Conservation (phyloP, 2,888 invertebrate genomes). For the Aporophyla lueneburgensis region DNA sequence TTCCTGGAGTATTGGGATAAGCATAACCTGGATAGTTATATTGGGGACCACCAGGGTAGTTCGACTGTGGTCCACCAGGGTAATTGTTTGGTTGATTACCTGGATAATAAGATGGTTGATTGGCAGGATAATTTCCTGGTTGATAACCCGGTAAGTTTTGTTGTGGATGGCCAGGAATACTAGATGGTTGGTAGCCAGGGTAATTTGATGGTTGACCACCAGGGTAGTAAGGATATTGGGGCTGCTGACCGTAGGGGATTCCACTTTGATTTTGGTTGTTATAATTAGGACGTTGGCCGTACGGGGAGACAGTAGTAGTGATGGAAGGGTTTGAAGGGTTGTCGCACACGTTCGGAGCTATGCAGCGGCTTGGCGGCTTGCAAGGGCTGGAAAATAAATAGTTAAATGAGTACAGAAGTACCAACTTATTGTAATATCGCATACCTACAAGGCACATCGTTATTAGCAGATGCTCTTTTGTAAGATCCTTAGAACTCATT, state of each 20-base stretch:
- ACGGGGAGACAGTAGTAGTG: constrained; percentile 39
- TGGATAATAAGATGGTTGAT: constrained; percentile 15
- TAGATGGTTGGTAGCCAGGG: constrained; percentile 34
- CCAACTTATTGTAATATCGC: background rate
- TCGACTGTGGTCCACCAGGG: constrained; percentile 23
- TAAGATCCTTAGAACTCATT: background rate
- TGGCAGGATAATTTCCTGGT: constrained; percentile 35
- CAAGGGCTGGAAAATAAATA: constrained; percentile 84
- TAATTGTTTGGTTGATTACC: constrained; percentile 4
- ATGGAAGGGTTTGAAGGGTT: constrained; percentile 33
- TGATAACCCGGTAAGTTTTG: constrained; percentile 28
- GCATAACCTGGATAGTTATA: constrained; percentile 37
- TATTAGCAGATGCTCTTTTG: background rate
- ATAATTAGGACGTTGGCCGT: constrained; percentile 27
- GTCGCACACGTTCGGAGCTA: constrained; percentile 81
- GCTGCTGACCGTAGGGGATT: constrained; percentile 51
- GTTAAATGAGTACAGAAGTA: background rate
- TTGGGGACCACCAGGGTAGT: constrained; percentile 49
- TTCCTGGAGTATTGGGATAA: constrained; percentile 31
- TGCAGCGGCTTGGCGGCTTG: constrained; percentile 79
- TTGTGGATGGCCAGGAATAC: constrained; percentile 16
- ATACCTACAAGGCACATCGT: background rate
- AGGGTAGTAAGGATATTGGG: constrained; percentile 55
- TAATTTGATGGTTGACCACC: constrained; percentile 49
- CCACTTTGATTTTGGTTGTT: constrained; percentile 22